phyloP scores from a whole-genome alignment of 2,888 invertebrate genomes.

The Amblyjoppa fuscipennis region DNA sequence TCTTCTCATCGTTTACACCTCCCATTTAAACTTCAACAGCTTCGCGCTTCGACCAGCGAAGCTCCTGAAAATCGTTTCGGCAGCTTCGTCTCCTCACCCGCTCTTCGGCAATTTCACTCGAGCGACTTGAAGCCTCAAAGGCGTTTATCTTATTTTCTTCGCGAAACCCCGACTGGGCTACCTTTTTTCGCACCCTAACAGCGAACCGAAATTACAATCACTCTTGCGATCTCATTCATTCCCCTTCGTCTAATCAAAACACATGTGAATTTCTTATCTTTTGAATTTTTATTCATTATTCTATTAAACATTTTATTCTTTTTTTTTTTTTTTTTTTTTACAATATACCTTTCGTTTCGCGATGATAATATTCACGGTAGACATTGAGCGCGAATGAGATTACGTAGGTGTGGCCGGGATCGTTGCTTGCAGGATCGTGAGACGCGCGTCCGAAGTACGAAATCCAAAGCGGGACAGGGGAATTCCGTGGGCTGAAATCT shows the following conservation, averaged over 20 bases:
- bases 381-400: slow-evolving; percentile 60
- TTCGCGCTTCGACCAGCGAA: slow-evolving; percentile 8
- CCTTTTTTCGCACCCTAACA: no score
- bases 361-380: slow-evolving; percentile 34
- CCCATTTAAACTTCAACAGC: slow-evolving; percentile 26
- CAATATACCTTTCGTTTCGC: slow-evolving; percentile 18
- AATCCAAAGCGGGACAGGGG: slow-evolving; percentile 45
- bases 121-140: not conserved
- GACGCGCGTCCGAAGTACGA: slow-evolving; percentile 22
- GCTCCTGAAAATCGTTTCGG: slow-evolving; percentile 42
- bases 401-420: slow-evolving; percentile 61
- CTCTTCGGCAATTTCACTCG: slow-evolving; percentile 34
- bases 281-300: not conserved
- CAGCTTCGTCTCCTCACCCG: slow-evolving; percentile 41
- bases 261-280: no score
- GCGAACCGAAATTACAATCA: no score
- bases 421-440: slow-evolving; percentile 24
- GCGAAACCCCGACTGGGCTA: no score
- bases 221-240: no score
- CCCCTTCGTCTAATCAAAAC: no score
- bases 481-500: slow-evolving; percentile 60
- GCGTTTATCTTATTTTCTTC: no score
- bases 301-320: not conserved
- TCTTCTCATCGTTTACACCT: slow-evolving; percentile 33
- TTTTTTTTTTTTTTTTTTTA: slow-evolving; percentile 10